phyloP scores from a whole-genome alignment of 2,797 vertebrate species.

The Sternarchorhynchus goeldii region DNA sequence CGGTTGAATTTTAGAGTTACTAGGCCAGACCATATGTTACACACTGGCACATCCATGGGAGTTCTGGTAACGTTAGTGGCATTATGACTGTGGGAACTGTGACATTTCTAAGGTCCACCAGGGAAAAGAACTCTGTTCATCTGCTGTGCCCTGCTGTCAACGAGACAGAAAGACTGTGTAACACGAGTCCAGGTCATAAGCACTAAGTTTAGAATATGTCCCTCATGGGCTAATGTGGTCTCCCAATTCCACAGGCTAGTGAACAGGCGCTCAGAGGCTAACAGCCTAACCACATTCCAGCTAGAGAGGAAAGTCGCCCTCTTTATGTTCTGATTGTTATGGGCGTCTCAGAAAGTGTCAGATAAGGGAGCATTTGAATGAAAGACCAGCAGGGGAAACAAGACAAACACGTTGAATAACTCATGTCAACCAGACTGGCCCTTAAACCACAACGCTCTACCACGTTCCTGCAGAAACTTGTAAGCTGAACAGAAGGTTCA shows the following conservation, averaged over 20 bases:
- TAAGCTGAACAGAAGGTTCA: neutral
- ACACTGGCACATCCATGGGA: too few relatives aligned
- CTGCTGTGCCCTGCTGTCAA: slow-evolving; percentile 48
- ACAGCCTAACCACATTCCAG: neutral
- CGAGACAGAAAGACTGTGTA: slow-evolving; percentile 58
- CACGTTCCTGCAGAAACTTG: neutral
- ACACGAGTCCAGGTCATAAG: slow-evolving; percentile 66
- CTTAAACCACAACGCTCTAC: neutral
- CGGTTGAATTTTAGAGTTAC: neutral
- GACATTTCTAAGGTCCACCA: neutral
- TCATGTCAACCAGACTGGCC: too few relatives aligned
- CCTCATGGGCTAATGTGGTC: slow-evolving; percentile 56
- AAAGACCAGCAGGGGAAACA: neutral
- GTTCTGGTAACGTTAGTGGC: neutral
- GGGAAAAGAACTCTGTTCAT: slow-evolving; percentile 34
- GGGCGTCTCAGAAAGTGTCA: neutral
- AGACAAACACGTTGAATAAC: neutral
- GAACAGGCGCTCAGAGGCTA: slow-evolving; percentile 5
- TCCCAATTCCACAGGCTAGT: neutral
- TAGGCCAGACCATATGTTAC: neutral
- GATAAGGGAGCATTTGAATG: neutral
- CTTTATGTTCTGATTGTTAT: too few relatives aligned
- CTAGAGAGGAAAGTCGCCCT: neutral
- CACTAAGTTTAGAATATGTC: slow-evolving; percentile 78
- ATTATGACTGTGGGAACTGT: neutral